These are phyloP conservation scores for Pterostichus madidus DNA, from an alignment of 2,888 invertebrate genomes.

Conservation along the genomic window DNA sequence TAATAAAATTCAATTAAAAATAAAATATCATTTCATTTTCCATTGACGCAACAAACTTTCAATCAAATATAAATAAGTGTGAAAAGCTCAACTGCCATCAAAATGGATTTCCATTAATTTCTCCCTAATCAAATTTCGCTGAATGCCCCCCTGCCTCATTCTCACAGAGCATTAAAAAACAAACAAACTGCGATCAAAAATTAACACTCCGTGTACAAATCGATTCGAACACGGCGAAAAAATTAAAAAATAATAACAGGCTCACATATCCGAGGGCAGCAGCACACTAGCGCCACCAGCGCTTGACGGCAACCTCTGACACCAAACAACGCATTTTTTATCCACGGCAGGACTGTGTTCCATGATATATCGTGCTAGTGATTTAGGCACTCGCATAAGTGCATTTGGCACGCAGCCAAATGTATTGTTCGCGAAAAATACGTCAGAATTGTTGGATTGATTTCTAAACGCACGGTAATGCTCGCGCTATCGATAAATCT, in stretches of 20 bases:
- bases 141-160: not conserved
- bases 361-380: slow-evolving; percentile 47
- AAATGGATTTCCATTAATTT: too few species aligned
- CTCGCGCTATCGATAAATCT: not conserved
- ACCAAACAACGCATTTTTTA: slow-evolving; percentile 3
- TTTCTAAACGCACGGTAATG: slow-evolving; percentile 30
- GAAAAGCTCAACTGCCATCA: too few species aligned
- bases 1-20: too few species aligned
- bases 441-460: slow-evolving; percentile 27
- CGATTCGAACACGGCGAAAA: slow-evolving; percentile 10
- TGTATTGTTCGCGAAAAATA: slow-evolving; percentile 53
- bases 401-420: slow-evolving; percentile 42
- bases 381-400: slow-evolving; percentile 49
- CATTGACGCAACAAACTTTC: too few species aligned
- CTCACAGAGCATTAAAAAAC: slow-evolving; percentile 13
- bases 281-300: slow-evolving; percentile 1
- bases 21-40: too few species aligned
- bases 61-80: too few species aligned
- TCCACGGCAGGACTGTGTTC: not conserved
- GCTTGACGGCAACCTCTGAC: not conserved
- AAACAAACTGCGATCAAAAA: slow-evolving; percentile 42
- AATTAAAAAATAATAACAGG: slow-evolving; percentile 42
- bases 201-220: slow-evolving; percentile 42
- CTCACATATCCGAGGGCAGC: not conserved
- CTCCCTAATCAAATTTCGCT: too few species aligned